Percentiles rank a stretch among this genome's conserved stretches.
phyloP scores from a whole-genome alignment of 2,797 vertebrate species.

The Melanotaenia pygmaea region DNA sequence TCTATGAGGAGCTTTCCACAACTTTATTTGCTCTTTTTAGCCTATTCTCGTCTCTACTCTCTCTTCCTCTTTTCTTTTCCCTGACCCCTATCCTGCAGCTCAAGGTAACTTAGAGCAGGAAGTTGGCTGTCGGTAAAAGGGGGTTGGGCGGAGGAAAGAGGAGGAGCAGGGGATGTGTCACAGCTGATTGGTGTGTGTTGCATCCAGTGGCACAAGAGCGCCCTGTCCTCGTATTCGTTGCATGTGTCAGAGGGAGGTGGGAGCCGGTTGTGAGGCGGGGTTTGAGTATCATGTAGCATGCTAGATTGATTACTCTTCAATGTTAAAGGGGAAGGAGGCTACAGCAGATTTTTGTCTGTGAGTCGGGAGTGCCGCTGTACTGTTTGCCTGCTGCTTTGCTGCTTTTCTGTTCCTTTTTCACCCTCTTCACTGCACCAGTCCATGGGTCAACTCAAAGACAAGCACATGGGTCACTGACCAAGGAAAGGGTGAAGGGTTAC shows the following conservation, averaged over 20 bases:
- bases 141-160: conserved; percentile 77
- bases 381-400: conserved; percentile 75
- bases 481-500: conserved; percentile 40
- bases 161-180: conserved; percentile 78
- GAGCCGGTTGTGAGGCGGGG: conserved; percentile 80
- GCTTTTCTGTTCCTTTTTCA: conserved; percentile 52
- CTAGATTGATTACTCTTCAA: conserved; percentile 95
- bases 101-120: conserved; percentile 99
- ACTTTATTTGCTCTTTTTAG: conserved; percentile 78
- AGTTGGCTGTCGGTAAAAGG: conserved; percentile 88
- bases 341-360: conserved; percentile 87
- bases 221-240: conserved; percentile 74
- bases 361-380: conserved; percentile 85
- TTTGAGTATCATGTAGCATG: conserved; percentile 91
- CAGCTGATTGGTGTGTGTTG: conserved; percentile 75
- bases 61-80: conserved; percentile 81
- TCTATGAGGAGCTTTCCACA: conserved; percentile 55
- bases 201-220: conserved; percentile 81
- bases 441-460: conserved; percentile 96
- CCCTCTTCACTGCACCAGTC: conserved; percentile 66
- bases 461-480: conserved; percentile 80
- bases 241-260: conserved; percentile 67
- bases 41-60: conserved; percentile 59
- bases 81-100: conserved; percentile 99
- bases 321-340: conserved; percentile 96